Percentiles rank a stretch among this genome's conserved stretches.
Conservation (phyloP, 23 tunicate genomes). For the Aplidium turbinatum region DNA sequence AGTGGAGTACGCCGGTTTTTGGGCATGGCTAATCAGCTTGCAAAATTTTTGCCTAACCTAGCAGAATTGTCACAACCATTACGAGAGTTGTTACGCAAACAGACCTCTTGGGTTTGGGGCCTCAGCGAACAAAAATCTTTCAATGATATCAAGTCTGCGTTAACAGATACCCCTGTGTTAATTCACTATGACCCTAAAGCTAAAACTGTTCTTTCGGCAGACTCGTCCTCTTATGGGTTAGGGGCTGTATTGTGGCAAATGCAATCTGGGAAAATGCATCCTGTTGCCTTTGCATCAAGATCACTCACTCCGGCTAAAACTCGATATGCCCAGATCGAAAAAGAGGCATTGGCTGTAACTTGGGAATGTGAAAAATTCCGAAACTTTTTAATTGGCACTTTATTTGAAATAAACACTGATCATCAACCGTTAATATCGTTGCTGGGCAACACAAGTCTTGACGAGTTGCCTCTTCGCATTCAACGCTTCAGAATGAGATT, state of each 20-base stretch:
- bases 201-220: conserved; percentile 11
- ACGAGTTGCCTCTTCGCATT: too few species aligned
- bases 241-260: conserved; percentile 12
- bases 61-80: conserved; percentile 3
- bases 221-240: conserved; percentile 23
- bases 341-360: conserved; percentile 22
- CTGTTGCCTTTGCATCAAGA: neutral
- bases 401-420: too few species aligned
- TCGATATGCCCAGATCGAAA: conserved; percentile 26
- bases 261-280: neutral
- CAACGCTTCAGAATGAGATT: too few species aligned
- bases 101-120: neutral
- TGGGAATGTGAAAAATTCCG: conserved; percentile 11
- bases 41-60: conserved; percentile 27
- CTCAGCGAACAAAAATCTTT: conserved; percentile 5
- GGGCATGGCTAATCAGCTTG: conserved; percentile 29
- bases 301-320: conserved; percentile 2
- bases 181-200: conserved; percentile 6
- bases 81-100: conserved; percentile 13
- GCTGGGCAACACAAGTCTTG: too few species aligned
- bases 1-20: conserved; percentile 25
- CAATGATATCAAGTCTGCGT: neutral
- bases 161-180: neutral
- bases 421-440: too few species aligned
- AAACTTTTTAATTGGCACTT: neutral